Evolutionary conservation across 2,113 vertebrate genomes (phyloP), one percentile per base, ranked within the genome.

Genomic region (Cheilinus undulatus): DNA sequence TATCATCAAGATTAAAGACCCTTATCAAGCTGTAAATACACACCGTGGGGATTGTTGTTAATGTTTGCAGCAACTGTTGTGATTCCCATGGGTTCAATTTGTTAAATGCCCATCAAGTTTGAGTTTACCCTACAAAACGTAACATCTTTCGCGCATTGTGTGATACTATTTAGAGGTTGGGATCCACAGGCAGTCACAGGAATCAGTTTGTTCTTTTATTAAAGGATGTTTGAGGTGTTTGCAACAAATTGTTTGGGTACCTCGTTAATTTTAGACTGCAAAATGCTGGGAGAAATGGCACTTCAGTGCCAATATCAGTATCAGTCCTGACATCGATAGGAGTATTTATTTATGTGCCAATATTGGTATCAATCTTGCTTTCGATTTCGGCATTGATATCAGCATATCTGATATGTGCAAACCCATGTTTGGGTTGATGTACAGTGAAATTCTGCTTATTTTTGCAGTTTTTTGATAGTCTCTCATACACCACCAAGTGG

Each of bases 31-130:
- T 20, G 5, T 15, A 77, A 22, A 56, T 40, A 13, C 22, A 69
- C 42, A 65, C 52, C 49, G 12, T 0, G 54, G 46, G 43, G 32
- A 63, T 40, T 0, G 0, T 45, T 22, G 34, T 40, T 59, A 62
- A 65, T 19, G 10, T 11, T 49, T 23, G 26, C 58, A 73, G 53
- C 57, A 69, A 22, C 54, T 70, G 4, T 34, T 60, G 43, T 20
- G 10, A 19, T 58, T 71, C 69, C 69, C 53, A 4, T 14, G 51
- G 52, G 77, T 38, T 53, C 51, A 40, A 40, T 72, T 19, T 42
- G 22, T 64, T 42, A 43, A 59, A 68, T 80, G 59, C 7, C 57
- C 67, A 63, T 64, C 27, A 38, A 66, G 20, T 73, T 69, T 68
- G 63, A 13, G 38, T 70, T 50, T 42, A 50, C 78, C 68, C 70